Evolutionary conservation across 2,113 vertebrate species (phyloP).

Genomic region (Bombycilla garrulus): DNA sequence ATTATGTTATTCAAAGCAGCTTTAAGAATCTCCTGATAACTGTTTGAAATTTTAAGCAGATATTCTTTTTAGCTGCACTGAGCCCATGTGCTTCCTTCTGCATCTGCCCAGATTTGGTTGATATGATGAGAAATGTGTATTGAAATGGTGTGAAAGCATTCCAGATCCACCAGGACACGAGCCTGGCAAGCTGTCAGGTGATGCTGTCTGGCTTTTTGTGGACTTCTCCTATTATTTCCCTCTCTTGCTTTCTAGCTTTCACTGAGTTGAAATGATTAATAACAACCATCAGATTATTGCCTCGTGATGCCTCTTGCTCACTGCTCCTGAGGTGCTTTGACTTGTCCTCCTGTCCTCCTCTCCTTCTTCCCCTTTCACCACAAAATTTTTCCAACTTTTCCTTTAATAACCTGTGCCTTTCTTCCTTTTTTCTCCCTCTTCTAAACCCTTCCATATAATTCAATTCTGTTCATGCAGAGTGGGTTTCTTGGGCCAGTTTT

Average conservation of each 20-base stretch:
- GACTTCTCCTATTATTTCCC: background rate
- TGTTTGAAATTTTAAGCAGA: background rate
- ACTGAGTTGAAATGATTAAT: background rate
- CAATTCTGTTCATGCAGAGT: background rate
- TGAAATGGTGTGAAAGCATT: background rate
- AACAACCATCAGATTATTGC: background rate
- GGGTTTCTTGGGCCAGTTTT: background rate
- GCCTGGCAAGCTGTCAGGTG: background rate
- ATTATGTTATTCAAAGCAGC: background rate
- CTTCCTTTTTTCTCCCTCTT: background rate
- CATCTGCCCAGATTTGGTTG: background rate
- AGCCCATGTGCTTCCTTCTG: background rate
- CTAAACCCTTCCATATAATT: background rate
- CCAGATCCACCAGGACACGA: background rate
- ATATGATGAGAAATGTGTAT: rapidly evolving
- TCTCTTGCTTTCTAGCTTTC: background rate
- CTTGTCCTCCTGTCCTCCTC: background rate
- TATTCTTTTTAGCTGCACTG: background rate
- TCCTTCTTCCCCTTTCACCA: background rate
- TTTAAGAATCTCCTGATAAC: background rate
- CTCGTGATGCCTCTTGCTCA: background rate
- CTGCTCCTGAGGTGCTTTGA: background rate
- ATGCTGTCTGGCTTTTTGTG: background rate
- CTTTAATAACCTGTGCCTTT: background rate
- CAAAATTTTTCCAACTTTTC: background rate